These are phyloP conservation scores for Hemistola chrysoprasaria DNA, from an alignment of 2,888 invertebrate genomes.

Conservation along the genomic window DNA sequence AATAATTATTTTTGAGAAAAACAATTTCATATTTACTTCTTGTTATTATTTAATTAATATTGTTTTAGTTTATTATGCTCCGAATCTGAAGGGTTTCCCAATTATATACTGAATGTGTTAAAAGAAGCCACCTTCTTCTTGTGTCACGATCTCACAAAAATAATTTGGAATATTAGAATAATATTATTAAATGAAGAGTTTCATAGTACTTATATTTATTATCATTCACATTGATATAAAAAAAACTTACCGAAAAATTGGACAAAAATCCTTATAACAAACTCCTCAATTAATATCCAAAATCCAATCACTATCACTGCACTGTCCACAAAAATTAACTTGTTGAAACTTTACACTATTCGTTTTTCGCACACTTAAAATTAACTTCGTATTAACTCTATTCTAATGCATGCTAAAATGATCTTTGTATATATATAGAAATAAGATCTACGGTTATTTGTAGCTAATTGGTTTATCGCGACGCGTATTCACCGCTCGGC, in stretches of 20 bases:
- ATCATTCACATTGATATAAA: too few species aligned
- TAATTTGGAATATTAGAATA: too few species aligned
- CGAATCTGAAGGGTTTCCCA: too few species aligned
- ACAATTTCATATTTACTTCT: too few species aligned
- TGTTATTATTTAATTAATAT: too few species aligned
- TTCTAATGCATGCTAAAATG: not conserved
- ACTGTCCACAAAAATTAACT: slow-evolving; percentile 28
- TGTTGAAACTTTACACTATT: slow-evolving; percentile 12
- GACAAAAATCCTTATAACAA: slow-evolving; percentile 5
- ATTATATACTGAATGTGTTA: too few species aligned
- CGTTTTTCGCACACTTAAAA: slow-evolving; percentile 5
- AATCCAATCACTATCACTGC: slow-evolving; percentile 33
- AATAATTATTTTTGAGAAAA: too few species aligned
- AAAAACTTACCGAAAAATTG: slow-evolving; percentile 9
- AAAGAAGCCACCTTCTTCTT: too few species aligned
- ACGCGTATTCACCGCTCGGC: slow-evolving; percentile 64
- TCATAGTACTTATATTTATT: too few species aligned
- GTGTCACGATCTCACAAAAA: too few species aligned
- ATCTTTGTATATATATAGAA: not conserved
- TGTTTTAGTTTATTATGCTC: too few species aligned
- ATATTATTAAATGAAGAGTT: too few species aligned
- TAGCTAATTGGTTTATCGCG: slow-evolving; percentile 26
- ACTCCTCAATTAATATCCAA: slow-evolving; percentile 6
- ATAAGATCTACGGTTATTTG: slow-evolving; percentile 32
- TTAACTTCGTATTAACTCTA: slow-evolving; percentile 6